Evolutionary conservation across 2,797 vertebrate genomes (phyloP), one percentile per base, ranked within the genome.

Genomic region (Sebastes minor): DNA sequence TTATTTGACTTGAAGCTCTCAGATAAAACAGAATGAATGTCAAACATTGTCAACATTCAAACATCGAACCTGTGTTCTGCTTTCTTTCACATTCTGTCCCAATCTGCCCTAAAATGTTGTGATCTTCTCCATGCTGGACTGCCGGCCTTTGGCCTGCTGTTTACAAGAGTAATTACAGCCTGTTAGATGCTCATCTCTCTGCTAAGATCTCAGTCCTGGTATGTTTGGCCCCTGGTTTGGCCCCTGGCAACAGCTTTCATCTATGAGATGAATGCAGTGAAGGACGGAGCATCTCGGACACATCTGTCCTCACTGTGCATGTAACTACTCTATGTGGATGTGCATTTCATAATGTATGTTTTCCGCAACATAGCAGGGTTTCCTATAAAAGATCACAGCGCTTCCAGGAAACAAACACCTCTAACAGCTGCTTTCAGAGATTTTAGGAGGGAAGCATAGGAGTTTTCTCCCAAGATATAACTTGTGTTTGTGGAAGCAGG

Each of bases 231-330:
- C 73, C 76, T 71, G 86, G 93, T 90, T 84, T 89, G 76, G 86
- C 94, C 90, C 74, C 73, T 71, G 87, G 93, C 91, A 77, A 88
- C 77, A 56, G 79, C 92, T 95, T 95, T 94, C 89, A 95, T 94
- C 91, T 63, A 42, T 73, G 74, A 86, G 77, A 72, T 82, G 63
- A 90, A 76, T 66, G 80, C 20, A 53, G 59, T 28, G 82, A 33
- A 74, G 70, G 52, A 86, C 35, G 65, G 68, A 76, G 68, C 65
- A 83, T 85, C 86, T 85, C 79, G 22, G 13, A 86, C 80, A 87
- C 78, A 81, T 90, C 79, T 78, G 81, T 80, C 77, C 70, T 73
- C 38, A 18, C 63, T 33, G 28, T 67, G 22, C 6, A 9, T 20
- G 53, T 53, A 20, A 52, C 28, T 46, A 22, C 72, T 72, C 22